Evolutionary conservation across 2,888 invertebrate species (phyloP).

Genomic region (Oxytorus armatus): DNA sequence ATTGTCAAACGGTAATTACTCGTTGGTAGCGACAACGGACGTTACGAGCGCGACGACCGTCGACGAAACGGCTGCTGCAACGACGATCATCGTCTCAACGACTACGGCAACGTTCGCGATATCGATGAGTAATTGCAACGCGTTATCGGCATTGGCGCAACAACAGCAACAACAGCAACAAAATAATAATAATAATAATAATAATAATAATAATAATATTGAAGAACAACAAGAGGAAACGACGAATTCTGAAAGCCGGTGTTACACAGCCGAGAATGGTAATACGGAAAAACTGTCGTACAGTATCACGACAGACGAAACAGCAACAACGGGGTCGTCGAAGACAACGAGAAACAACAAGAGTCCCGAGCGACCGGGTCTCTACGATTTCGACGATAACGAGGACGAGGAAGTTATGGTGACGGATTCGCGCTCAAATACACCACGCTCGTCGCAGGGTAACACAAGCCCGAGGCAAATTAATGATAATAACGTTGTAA

Average conservation of each 20-base stretch:
- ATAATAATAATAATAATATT: conserved; percentile 39
- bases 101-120: conserved; percentile 40
- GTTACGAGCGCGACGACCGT: conserved; percentile 70
- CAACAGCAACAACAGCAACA: conserved; percentile 45
- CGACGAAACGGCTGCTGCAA: background rate
- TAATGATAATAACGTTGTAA: conserved; percentile 46
- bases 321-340: conserved; percentile 68
- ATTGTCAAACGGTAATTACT: conserved; percentile 89
- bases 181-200: conserved; percentile 43
- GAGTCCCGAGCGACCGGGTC: conserved; percentile 68
- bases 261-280: conserved; percentile 64
- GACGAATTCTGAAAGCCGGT: conserved; percentile 38
- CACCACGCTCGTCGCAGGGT: conserved; percentile 77
- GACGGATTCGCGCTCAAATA: conserved; percentile 77
- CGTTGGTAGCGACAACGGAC: conserved; percentile 86
- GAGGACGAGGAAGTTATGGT: conserved; percentile 77
- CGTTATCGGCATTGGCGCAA: conserved; percentile 42
- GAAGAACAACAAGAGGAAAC: conserved; percentile 45
- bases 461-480: conserved; percentile 74
- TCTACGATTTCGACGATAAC: conserved; percentile 78
- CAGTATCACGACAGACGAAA: conserved; percentile 22
- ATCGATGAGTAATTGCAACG: conserved; percentile 52
- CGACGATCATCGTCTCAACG: conserved; percentile 7
- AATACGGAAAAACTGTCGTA: conserved; percentile 58
- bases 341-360: conserved; percentile 55